A percentile compares a stretch with the other conserved stretches of the same genome.
These are phyloP conservation scores for Aplidium turbinatum DNA, from an alignment of 23 tunicate species.

Conservation along the genomic window DNA sequence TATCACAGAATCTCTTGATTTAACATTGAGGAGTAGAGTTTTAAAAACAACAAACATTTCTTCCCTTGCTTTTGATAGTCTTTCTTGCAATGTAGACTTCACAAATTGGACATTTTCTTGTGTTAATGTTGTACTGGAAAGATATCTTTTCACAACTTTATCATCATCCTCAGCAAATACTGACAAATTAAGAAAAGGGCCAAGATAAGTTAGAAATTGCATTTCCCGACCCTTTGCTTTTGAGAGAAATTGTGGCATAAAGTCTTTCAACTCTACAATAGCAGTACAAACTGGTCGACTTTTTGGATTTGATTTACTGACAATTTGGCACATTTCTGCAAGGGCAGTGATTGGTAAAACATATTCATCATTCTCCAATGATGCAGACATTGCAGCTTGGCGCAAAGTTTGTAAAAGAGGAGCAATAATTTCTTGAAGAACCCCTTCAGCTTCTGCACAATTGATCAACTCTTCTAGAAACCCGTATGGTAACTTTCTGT, in stretches of 20 bases:
- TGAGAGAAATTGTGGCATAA: slow-evolving; percentile 56
- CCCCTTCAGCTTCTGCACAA: background rate
- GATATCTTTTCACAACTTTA: slow-evolving; percentile 32
- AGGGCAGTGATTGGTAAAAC: slow-evolving; percentile 34
- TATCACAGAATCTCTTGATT: slow-evolving; percentile 41
- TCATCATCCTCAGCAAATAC: slow-evolving; percentile 76
- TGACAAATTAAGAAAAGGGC: slow-evolving; percentile 82
- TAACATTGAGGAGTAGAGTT: slow-evolving; percentile 53
- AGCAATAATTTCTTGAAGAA: slow-evolving; percentile 12
- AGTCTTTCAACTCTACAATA: slow-evolving; percentile 29
- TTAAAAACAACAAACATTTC: slow-evolving; percentile 51
- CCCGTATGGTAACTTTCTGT: slow-evolving; percentile 33
- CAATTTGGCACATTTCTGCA: slow-evolving; percentile 53
- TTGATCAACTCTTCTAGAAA: slow-evolving; percentile 32
- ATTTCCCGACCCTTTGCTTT: slow-evolving; percentile 64
- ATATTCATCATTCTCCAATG: slow-evolving; percentile 48
- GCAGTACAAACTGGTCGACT: slow-evolving; percentile 63
- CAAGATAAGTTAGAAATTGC: slow-evolving; percentile 61
- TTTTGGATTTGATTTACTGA: slow-evolving; percentile 31
- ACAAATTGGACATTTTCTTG: slow-evolving; percentile 40
- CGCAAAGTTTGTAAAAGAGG: slow-evolving; percentile 42
- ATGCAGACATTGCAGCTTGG: slow-evolving; percentile 35
- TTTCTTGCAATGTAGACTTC: slow-evolving; percentile 18
- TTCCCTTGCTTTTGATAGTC: slow-evolving; percentile 39
- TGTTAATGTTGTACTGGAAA: slow-evolving; percentile 20